Evolutionary conservation across 2,888 invertebrate genomes (phyloP).

Genomic region (Ennomos quercinarius): DNA sequence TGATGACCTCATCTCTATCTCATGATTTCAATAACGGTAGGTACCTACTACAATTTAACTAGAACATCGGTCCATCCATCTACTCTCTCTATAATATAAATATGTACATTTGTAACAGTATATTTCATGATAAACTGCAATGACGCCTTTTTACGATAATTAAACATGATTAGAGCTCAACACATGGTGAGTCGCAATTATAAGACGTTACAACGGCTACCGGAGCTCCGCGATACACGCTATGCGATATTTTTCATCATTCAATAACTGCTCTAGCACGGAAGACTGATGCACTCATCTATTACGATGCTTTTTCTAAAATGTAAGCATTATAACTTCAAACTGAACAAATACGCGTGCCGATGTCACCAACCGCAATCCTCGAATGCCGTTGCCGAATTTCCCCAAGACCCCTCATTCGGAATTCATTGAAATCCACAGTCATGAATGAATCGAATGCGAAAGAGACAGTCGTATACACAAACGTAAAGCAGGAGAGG

Average conservation of each 20-base stretch:
- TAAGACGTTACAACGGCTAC: conserved; percentile 80
- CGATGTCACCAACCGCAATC: conserved; percentile 52
- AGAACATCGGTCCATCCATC: conserved; percentile 60
- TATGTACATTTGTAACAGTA: conserved; percentile 79
- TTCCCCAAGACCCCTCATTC: conserved; percentile 47
- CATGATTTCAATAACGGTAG: no score
- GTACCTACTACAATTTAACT: conserved; percentile 41
- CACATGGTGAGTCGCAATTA: conserved; percentile 81
- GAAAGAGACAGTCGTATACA: conserved; percentile 67
- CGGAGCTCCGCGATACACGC: conserved; percentile 68
- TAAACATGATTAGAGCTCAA: conserved; percentile 83
- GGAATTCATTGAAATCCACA: conserved; percentile 80
- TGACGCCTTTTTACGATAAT: conserved; percentile 80
- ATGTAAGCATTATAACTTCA: conserved; percentile 15
- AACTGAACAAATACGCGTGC: conserved; percentile 53
- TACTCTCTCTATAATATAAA: conserved; percentile 59
- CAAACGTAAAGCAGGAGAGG: conserved; percentile 57
- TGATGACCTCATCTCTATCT: no score
- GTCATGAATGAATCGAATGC: conserved; percentile 83
- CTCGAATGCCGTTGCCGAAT: conserved; percentile 63
- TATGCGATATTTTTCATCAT: conserved; percentile 73
- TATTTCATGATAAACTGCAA: conserved; percentile 83
- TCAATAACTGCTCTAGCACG: conserved; percentile 67
- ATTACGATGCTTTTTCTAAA: conserved; percentile 39
- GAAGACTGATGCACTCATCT: conserved; percentile 65